These are phyloP conservation scores for Ochotona princeps DNA, from an alignment of 2,113 vertebrate genomes.

Conservation along the genomic window DNA sequence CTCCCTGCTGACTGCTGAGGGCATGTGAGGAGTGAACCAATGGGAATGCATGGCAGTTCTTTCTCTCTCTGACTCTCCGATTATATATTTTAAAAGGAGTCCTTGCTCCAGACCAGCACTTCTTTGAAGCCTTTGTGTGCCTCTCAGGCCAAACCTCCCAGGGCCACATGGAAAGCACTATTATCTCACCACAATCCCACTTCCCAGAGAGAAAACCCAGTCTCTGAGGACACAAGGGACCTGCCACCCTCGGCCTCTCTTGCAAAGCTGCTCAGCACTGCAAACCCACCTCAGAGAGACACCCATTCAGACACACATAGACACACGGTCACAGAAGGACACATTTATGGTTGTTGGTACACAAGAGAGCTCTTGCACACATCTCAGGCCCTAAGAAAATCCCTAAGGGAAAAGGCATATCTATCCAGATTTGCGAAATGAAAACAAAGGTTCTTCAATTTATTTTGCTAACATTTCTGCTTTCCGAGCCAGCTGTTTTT, in stretches of 20 bases:
- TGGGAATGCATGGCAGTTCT: no score
- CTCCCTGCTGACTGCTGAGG: no score
- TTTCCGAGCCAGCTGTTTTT: slow-evolving; percentile 5
- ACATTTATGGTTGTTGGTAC: not conserved
- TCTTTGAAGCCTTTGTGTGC: not conserved
- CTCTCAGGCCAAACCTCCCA: not conserved
- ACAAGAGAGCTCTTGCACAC: not conserved
- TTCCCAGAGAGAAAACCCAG: not conserved
- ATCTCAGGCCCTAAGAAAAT: not conserved
- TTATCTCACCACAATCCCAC: not conserved
- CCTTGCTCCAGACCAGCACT: not conserved
- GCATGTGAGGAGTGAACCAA: no score
- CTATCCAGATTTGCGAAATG: slow-evolving; percentile 36
- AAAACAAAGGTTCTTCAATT: slow-evolving; percentile 22
- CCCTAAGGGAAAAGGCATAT: not conserved
- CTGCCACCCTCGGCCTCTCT: not conserved
- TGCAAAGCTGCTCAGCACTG: not conserved
- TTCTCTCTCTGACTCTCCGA: no score
- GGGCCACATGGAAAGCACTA: not conserved
- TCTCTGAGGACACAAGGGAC: not conserved
- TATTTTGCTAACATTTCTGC: slow-evolving; percentile 49
- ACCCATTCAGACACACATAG: no score
- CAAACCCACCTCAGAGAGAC: no score
- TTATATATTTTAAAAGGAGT: no score
- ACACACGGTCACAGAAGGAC: no score